Evolutionary conservation across 2,113 vertebrate genomes (phyloP), one percentile per base, ranked within the genome.

Genomic region (Terrapene triunguis): DNA sequence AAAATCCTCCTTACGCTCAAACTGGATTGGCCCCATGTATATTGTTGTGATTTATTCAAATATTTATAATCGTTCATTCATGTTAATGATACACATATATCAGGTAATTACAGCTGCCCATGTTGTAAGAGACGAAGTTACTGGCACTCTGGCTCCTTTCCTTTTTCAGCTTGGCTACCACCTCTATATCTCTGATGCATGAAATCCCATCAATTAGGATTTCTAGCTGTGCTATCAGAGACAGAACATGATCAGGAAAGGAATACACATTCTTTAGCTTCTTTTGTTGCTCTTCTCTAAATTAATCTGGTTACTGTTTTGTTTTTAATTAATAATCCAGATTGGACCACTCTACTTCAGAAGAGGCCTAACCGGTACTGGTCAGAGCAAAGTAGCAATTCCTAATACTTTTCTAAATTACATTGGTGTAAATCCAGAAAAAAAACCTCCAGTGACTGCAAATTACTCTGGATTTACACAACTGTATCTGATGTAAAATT

Each of bases 381-480:
- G 62, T 69, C 62, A 69, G 59, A n/a, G 35, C 35, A 69, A 35
- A 69, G 62, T 69, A 69, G 62, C 16, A 69, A n/a, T 69, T 35
- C 7, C 32, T 19, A 35, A n/a, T n/a, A 10, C 38, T 25, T 74
- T 76, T 38, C n/a, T 76, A 38, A 44, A 25, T 76, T 76, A 76
- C 72, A 76, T 6, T 27, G 21, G 21, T 76, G 9, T 72, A 50
- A 89, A 93, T 5, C 29, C 69, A 62, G n/a, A 82, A 16, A 65
- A 65, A 65, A 65, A 11, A 42, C 0, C 0, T 44, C 27, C 54
- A 74, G 16, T 48, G 16, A 81, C 25, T 0, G 32, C 10, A 91
- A 62, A 6, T 88, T 35, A 2, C 7, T 21, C 80, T 84, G 21
- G 19, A 54, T 79, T 83, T 55, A 88, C 59, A 44, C 4, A 48